Evolutionary conservation across 2,797 vertebrate species (phyloP), one percentile per base, ranked within the genome.

Genomic region (Anniella stebbinsi): DNA sequence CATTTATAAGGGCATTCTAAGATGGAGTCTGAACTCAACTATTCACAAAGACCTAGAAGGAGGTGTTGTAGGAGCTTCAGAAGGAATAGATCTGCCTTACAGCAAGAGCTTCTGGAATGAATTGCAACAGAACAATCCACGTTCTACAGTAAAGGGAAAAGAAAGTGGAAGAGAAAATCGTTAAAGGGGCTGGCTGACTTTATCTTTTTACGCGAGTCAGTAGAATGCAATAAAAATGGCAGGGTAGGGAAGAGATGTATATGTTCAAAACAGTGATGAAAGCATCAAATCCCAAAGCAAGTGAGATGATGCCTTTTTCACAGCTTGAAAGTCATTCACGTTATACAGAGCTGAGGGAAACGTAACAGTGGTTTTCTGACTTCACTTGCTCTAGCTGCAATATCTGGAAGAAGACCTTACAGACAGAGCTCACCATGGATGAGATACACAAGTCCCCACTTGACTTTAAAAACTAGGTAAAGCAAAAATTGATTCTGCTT

Each of bases 1-100:
- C 33, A 0, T 0, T 0, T 11, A 70, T 0, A 84, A n/a, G 36
- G 51, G 33, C 48, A 63, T 60, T 60, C 13, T 60, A 81, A 54
- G 30, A 8, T 73, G 33, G 33, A 69, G 10, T 21, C 48, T 51
- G 38, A 69, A 54, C 25, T 73, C 36, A 41, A 21, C 8, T 30
- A 77, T 67, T 66, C n/a, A 66, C 12, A 45, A 73, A 48, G 33
- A 63, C 36, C n/a, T 38, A 77, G 25, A n/a, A 76, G 18, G 54
- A 63, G 28, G 77, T 73, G n/a, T 23, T 78, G 73, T 54, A 63
- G 41, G 33, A 51, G 15, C 41, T 38, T 85, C 36, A 21, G 48
- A 67, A 85, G 69, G 81, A n/a, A 10, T 21, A 57, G 33, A 41
- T 73, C 18, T 81, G 54, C 76, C 51, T 80, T 77, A 11, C 45